phyloP scores from a whole-genome alignment of 2,113 vertebrate species.

The Paratilapia polleni region DNA sequence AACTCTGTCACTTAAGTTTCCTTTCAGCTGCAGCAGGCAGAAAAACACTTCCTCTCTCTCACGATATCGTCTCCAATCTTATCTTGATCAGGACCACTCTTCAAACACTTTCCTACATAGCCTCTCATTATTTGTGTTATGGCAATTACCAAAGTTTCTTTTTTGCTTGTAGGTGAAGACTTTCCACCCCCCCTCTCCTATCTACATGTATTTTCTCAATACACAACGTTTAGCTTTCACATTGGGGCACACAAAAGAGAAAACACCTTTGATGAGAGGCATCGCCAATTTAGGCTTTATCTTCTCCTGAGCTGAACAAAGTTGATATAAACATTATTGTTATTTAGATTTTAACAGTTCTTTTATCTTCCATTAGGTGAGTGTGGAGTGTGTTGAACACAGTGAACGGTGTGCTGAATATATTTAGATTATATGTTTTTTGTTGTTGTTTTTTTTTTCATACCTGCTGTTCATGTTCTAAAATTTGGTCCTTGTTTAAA shows the following conservation, averaged over 20 bases:
- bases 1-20: constrained; percentile 61
- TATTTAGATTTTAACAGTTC: constrained; percentile 24
- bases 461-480: background rate
- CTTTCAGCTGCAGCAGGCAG: constrained; percentile 66
- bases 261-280: constrained; percentile 65
- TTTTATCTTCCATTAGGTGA: constrained; percentile 22
- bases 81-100: constrained; percentile 78
- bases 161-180: constrained; percentile 76
- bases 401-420: background rate
- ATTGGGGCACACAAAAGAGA: constrained; percentile 60
- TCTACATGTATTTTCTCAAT: constrained; percentile 52
- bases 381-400: constrained; percentile 1
- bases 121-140: constrained; percentile 77
- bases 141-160: constrained; percentile 76
- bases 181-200: background rate
- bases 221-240: constrained; percentile 54
- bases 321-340: constrained; percentile 37
- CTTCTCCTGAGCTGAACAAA: constrained; percentile 56
- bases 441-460: background rate
- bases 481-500: background rate
- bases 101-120: constrained; percentile 78
- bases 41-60: constrained; percentile 65
- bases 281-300: constrained; percentile 59
- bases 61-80: constrained; percentile 77
- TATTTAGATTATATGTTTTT: background rate